Conservation (phyloP, 2,888 invertebrate genomes). For the Aphodius granarius region DNA sequence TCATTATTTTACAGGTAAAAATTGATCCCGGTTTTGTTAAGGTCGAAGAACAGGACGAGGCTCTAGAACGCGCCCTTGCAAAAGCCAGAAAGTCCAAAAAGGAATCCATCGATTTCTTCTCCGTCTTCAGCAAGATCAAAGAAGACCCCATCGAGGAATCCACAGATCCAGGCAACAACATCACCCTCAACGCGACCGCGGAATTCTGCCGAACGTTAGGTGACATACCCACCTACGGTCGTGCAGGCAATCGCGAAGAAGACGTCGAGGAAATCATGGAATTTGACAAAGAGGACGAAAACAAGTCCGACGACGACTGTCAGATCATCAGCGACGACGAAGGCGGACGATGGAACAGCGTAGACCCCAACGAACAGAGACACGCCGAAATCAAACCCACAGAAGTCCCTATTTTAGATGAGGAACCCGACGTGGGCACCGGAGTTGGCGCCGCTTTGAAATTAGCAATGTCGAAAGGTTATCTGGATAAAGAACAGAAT, state of each 20-base stretch:
- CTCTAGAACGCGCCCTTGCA: conserved; percentile 58
- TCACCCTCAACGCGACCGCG: conserved; percentile 89
- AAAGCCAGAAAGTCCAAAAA: conserved; percentile 50
- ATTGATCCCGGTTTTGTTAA: conserved; percentile 52
- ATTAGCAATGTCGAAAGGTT: conserved; percentile 92
- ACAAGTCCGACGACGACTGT: conserved; percentile 44
- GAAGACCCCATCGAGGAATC: conserved; percentile 46
- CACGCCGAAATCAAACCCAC: conserved; percentile 51
- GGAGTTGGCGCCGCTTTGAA: conserved; percentile 91
- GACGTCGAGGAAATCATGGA: conserved; percentile 61
- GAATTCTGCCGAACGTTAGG: conserved; percentile 95
- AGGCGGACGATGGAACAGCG: conserved; percentile 59
- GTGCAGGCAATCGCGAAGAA: conserved; percentile 86
- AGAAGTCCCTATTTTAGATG: conserved; percentile 77
- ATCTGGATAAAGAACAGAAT: conserved; percentile 79
- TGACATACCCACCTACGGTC: conserved; percentile 93
- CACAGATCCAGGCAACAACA: conserved; percentile 58
- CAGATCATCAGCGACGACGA: conserved; percentile 45
- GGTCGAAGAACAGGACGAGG: conserved; percentile 61
- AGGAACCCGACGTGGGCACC: conserved; percentile 89
- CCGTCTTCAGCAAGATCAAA: conserved; percentile 46
- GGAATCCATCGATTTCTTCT: conserved; percentile 46
- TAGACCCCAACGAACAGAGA: conserved; percentile 50
- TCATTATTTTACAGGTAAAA: conserved; percentile 19
- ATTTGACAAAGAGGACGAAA: conserved; percentile 35